Evolutionary conservation across 2,113 vertebrate species (phyloP).

Genomic region (Sylvicapra grimmia): DNA sequence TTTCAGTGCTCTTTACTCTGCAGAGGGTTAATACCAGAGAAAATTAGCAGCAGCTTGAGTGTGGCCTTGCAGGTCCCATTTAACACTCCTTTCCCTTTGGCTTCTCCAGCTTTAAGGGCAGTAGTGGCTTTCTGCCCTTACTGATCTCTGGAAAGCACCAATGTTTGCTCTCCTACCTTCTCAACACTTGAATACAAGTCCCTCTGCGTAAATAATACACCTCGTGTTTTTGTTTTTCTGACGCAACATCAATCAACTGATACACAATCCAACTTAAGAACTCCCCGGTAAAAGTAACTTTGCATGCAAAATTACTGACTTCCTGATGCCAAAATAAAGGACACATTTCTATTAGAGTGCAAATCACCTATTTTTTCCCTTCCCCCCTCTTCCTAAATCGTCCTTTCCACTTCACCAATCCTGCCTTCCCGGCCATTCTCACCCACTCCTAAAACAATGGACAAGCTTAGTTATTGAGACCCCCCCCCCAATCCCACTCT

Average conservation of each 20-base stretch:
- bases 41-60: background rate
- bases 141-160: background rate
- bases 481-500: background rate
- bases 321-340: background rate
- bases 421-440: background rate
- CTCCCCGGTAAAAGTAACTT: background rate
- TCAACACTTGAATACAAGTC: background rate
- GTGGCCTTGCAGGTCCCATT: background rate
- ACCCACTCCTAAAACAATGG: background rate
- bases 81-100: background rate
- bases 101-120: background rate
- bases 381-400: background rate
- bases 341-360: background rate
- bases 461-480: background rate
- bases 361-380: background rate
- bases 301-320: background rate
- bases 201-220: background rate
- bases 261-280: background rate
- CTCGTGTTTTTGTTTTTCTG: background rate
- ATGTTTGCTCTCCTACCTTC: background rate
- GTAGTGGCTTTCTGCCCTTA: background rate
- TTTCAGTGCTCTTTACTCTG: background rate
- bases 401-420: background rate
- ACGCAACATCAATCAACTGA: background rate
- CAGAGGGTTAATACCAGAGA: background rate